Base-by-base conservation (phyloP, 1,140 invertebrate genomes). In the Zaprionus gabonicus region DNA sequence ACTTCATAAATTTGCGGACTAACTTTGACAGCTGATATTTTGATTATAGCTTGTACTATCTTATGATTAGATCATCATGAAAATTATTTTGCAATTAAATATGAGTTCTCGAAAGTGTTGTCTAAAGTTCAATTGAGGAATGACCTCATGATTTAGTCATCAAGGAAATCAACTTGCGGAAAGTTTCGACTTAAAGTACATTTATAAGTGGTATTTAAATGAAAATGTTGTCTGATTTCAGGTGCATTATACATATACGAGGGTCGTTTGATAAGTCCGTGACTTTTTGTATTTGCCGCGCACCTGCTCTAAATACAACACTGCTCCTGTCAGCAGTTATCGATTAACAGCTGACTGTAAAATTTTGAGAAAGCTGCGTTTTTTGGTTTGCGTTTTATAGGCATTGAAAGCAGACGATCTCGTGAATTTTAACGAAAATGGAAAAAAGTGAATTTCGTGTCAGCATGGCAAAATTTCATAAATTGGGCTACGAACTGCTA, bases 31-130 rank as follows among this genome's bases (percentile, higher is more conserved):
- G 36, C 13, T 63, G 34, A 27, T 20, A 44, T 15, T 20, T 59
- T 71, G 66, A 63, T 64, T 70, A 28, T 38, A 57, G 36, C 23
- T 49, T 31, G 23, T 60, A 36, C 38, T 36, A 46, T 56, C 38
- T 46, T 28, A 62, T 41, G 38, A 70, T 74, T 70, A 63, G 51
- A 56, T 56, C 66, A 74, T 56, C 66, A 31, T 38, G 46, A 56
- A 62, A 69, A 74, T 75, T 63, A 64, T 10, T 64, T 64, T 58
- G 34, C 31, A 75, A 75, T 75, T 71, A 71, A 44, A 49, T 49
- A 25, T 17, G 17, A 63, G 58, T 70, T 68, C 20, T 41, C 23
- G 36, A 41, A 51, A 66, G 6, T 7, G 9, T 51, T 51, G 46
- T 51, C 46, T 51, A 58, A 49, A 34, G 17, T 53, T 66, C 53